phyloP scores from a whole-genome alignment of 2,797 vertebrate species.

The Acanthopagrus latus region DNA sequence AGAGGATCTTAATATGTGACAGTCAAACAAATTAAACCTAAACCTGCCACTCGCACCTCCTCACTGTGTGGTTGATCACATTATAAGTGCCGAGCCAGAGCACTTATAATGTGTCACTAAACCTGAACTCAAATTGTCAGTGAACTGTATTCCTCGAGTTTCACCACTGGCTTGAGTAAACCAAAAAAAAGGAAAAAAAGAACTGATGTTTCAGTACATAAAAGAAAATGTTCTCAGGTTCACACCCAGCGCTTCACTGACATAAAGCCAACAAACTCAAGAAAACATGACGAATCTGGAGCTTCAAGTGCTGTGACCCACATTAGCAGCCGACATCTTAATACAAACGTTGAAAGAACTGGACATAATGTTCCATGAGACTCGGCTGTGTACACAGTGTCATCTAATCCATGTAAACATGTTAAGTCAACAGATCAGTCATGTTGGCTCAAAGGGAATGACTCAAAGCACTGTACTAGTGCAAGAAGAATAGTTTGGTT shows the following conservation, averaged over 20 bases:
- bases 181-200: constrained; percentile 6
- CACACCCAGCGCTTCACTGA: constrained; percentile 3
- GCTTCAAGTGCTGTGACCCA: constrained; percentile 3
- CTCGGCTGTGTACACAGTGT: constrained; percentile 31
- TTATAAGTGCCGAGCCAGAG: constrained; percentile 10
- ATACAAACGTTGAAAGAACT: constrained; percentile 28
- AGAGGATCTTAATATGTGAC: constrained; percentile 15
- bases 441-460: constrained; percentile 29
- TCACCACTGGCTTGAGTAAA: constrained; percentile 1
- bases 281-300: constrained; percentile 21
- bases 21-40: constrained; percentile 32
- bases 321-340: constrained; percentile 7
- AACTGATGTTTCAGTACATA: neutral
- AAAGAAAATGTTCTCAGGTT: constrained; percentile 4
- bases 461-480: constrained; percentile 5
- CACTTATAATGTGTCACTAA: too few relatives aligned
- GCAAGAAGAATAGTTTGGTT: constrained; percentile 15
- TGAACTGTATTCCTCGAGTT: constrained; percentile 20
- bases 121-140: neutral
- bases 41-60: neutral
- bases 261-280: constrained; percentile 34
- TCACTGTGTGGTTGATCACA: constrained; percentile 21
- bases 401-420: constrained; percentile 42
- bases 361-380: constrained; percentile 37
- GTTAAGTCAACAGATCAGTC: constrained; percentile 49